Evolutionary conservation across 2,113 vertebrate genomes (phyloP).

Genomic region (Rhynchopsitta pachyrhyncha): DNA sequence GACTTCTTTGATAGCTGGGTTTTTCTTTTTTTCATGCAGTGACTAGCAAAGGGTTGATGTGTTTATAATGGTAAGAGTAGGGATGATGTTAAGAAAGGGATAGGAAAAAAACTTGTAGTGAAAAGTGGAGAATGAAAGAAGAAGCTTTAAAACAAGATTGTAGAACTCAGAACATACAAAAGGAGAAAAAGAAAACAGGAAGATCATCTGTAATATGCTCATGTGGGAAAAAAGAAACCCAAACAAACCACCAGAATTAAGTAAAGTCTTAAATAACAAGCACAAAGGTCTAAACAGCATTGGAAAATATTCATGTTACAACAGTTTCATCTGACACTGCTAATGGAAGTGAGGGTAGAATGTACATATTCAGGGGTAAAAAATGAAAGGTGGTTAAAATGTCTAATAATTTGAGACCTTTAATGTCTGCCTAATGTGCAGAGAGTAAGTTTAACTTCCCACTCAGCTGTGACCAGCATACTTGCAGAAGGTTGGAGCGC

Average conservation of each 20-base stretch:
- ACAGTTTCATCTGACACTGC: neutral
- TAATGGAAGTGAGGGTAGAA: neutral
- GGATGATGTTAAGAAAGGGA: neutral
- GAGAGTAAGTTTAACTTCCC: neutral
- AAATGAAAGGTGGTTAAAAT: neutral
- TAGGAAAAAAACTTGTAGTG: neutral
- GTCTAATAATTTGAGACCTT: neutral
- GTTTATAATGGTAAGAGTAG: neutral
- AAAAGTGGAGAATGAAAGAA: neutral
- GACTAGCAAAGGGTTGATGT: neutral
- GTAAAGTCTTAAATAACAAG: neutral
- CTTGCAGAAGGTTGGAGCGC: neutral
- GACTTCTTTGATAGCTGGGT: neutral
- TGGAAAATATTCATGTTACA: neutral
- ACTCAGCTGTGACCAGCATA: neutral
- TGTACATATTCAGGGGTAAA: neutral
- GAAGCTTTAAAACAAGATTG: neutral
- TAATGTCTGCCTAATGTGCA: neutral
- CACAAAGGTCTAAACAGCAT: neutral
- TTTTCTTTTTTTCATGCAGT: neutral
- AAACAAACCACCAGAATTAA: neutral
- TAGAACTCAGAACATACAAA: neutral
- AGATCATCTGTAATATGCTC: neutral
- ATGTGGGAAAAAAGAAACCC: neutral
- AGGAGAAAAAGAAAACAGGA: neutral